Conservation (phyloP, 2,888 invertebrate genomes). For the Hermaeophaga mercurialis region DNA sequence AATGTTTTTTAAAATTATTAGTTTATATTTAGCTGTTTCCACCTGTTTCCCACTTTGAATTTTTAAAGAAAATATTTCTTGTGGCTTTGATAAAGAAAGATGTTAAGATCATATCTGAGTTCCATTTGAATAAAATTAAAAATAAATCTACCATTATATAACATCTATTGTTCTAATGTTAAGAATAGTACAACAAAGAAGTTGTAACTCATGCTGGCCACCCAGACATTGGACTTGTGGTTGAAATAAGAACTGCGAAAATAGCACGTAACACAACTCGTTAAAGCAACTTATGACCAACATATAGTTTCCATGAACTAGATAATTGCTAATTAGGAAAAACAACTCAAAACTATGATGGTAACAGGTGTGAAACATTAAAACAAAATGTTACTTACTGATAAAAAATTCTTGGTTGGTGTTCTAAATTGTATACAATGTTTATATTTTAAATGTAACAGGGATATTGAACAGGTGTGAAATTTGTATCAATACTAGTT, state of each 20-base stretch:
- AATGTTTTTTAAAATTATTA: too few species aligned
- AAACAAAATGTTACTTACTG: too few species aligned
- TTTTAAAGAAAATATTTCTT: too few species aligned
- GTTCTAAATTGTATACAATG: too few species aligned
- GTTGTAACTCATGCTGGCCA: conserved; percentile 6
- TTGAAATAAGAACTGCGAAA: conserved; percentile 12
- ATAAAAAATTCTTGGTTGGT: too few species aligned
- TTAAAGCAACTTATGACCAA: background rate
- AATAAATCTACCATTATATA: background rate
- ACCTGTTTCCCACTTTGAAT: too few species aligned
- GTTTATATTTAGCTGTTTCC: too few species aligned
- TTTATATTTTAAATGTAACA: too few species aligned
- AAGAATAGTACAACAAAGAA: conserved; percentile 7
- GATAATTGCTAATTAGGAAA: background rate
- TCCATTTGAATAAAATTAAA: conserved; percentile 1
- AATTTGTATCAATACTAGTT: too few species aligned
- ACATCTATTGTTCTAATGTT: conserved; percentile 6
- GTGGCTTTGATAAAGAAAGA: too few species aligned
- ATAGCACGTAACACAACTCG: conserved; percentile 1
- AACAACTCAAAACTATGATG: background rate
- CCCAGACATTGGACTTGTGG: background rate
- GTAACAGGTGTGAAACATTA: background rate
- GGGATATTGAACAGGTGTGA: too few species aligned
- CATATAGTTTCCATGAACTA: background rate
- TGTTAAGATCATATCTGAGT: too few species aligned